Base-by-base conservation (phyloP, 2,888 invertebrate species). In the Caenorhabditis macrosperma region DNA sequence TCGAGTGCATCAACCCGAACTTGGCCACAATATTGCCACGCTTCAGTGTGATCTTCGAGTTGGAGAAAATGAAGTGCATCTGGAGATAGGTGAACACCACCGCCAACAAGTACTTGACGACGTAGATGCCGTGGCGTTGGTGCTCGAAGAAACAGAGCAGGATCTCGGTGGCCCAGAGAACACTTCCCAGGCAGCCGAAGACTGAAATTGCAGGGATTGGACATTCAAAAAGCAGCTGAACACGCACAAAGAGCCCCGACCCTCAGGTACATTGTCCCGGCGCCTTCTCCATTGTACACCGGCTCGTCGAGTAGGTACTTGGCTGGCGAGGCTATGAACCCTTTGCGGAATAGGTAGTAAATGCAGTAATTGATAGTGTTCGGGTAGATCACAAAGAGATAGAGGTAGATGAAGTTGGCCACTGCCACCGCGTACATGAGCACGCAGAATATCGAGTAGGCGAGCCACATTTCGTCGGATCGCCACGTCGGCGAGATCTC, bases 61-160 rank as follows among this genome's bases (percentile, higher is more conserved):
- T 90, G 60, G 87, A 87, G 69, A 90, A 89, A 30, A 90, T 85
- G 78, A 90, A 90, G 61, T 90, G 90, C 87, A 90, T 88, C 76
- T 90, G 90, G 15, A 90, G 60, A 80, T 90, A 90, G 20, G 88
- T 88, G 81, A 90, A 90, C 10, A 87, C 38, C 2, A 84, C 82
- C 0, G 87, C 86, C 12, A 86, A 61, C 7, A 82, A 72, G 85
- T 88, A 90, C 67, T 90, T 85, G 30, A 83, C 66, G n/a, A 87
- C 71, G 52, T 72, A 71, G 4, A 72, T 33, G 0, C 72, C 60
- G 30, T 78, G 67, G 12, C 20, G 15, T 6, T 50, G 59, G 17
- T 68, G 50, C 10, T 52, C 69, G 9, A 61, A 33, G 35, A 79
- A 64, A n/a, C 67, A 87, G 20, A 89, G 78, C 67, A 86, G 86